phyloP scores from a whole-genome alignment of 2,113 vertebrate species.

The Felis chaus region DNA sequence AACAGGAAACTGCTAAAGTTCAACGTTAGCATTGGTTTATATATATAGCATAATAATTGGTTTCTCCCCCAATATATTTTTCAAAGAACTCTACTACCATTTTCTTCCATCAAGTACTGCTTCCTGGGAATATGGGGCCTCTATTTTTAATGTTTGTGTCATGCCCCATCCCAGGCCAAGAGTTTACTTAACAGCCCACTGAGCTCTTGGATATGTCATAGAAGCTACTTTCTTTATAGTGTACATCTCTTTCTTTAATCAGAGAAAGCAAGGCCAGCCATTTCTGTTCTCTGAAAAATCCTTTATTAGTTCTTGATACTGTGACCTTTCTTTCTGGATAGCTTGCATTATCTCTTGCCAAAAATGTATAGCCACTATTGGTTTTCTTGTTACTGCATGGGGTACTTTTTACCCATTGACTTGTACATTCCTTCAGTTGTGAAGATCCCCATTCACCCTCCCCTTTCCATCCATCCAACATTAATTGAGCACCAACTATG shows the following conservation, averaged over 20 bases:
- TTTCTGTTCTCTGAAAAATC: constrained; percentile 42
- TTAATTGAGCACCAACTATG: neutral
- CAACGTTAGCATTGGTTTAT: neutral
- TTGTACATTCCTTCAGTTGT: neutral
- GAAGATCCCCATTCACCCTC: neutral
- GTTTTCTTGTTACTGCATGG: neutral
- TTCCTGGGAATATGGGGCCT: neutral
- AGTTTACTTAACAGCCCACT: neutral
- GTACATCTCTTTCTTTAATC: constrained; percentile 10
- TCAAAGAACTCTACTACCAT: neutral
- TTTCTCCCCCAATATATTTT: neutral
- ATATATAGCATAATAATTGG: neutral
- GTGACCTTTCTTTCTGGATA: neutral
- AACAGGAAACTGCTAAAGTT: constrained; percentile 34
- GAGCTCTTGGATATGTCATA: neutral
- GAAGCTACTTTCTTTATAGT: constrained; percentile 41
- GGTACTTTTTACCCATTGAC: neutral
- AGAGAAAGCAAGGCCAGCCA: neutral
- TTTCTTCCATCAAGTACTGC: neutral
- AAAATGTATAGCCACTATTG: neutral
- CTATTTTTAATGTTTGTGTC: neutral
- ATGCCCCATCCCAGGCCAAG: neutral
- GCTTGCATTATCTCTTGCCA: neutral
- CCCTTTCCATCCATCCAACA: neutral
- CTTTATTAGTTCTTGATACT: constrained; percentile 25